Base-by-base conservation (phyloP, 2,888 invertebrate genomes). In the Scaptodrosophila latifasciaeformis region DNA sequence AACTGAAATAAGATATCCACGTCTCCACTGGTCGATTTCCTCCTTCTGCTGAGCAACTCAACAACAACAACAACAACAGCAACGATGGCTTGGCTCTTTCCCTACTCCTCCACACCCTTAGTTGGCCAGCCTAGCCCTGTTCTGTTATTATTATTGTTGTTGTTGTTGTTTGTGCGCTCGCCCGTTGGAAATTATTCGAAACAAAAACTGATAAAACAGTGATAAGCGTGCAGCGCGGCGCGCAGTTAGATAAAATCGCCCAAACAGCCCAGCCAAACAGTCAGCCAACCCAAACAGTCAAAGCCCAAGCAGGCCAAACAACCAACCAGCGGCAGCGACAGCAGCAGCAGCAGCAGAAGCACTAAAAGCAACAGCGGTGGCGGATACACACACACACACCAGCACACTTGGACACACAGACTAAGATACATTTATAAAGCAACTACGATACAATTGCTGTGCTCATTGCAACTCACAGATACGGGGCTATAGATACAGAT, bases 191-290 rank as follows among this genome's bases (percentile, higher is more conserved):
- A 78, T 75, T 66, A 66, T 76, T 79, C 75, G 79, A 82, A 81
- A 82, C 72, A 82, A 76, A 82, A 82, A 82, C 82, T 81, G 83
- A 84, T 84, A 83, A 83, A 83, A 81, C 81, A 82, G 69, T 83
- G 83, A 83, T 83, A 83, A 83, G 81, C 70, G 74, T 71, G 71
- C 75, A 79, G 82, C 71, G 83, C 76, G 81, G 82, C 81, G 82
- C 82, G 77, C 81, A 83, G 81, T 82, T 81, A 84, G 83, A 83
- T 83, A 83, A 84, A 81, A 83, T 83, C 83, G 72, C 67, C 61
- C 57, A 59, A 58, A n/a, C n/a, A n/a, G n/a, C n/a, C 60, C 53
- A 65, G 24, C 55, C 57, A 57, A 49, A 55, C 67, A 61, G 59
- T 52, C 54, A 62, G 56, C 56, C 64, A 59, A 37, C 51, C n/a